Evolutionary conservation across 2,888 invertebrate species (phyloP), one percentile per base, ranked within the genome.

Genomic region (Cosmopolites sordidus): DNA sequence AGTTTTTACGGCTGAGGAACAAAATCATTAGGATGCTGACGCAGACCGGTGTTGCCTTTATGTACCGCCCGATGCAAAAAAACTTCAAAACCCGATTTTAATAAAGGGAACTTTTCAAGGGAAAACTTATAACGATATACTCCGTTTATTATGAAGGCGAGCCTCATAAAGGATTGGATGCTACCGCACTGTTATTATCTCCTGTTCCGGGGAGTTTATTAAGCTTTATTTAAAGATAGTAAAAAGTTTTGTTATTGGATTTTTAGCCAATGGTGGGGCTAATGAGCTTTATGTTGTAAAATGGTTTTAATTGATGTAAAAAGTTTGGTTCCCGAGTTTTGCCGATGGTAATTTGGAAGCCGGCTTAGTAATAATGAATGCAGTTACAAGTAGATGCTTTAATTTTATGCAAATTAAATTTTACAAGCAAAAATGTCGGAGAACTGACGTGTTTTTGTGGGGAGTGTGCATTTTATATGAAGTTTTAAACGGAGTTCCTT

Each of bases 41-140:
- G 50, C 50, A 38, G 47, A 47, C 51, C 37, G 48, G 48, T 52
- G 51, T 56, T 49, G 49, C 52, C 43, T 40, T 51, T 49, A 49
- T 44, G 43, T 18, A 33, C 30, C 40, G 22, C 22, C 8, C 22
- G 4, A 8, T 22, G 33, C 33, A 22, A 56, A 56, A 56, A 52
- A 56, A 46, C 42, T 54, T 56, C 44, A 33, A 52, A 42, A 45
- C 17, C 33, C 42, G 49, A 48, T 44, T 56, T 56, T 56, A 56
- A 56, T 56, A 56, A 52, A 52, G 52, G 12, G 43, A 49, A 42
- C 17, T 42, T 33, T 42, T 33, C 16, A 44, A 43, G 46, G 38
- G 51, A 55, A 56, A 56, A 56, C 49, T 52, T 56, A 44, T 56
- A 56, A 48, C 44, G 55, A 43, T 51, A 43, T 39, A 44, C 50